These are phyloP conservation scores for Hydrophis major DNA, from an alignment of 2,797 vertebrate species.

Conservation along the genomic window DNA sequence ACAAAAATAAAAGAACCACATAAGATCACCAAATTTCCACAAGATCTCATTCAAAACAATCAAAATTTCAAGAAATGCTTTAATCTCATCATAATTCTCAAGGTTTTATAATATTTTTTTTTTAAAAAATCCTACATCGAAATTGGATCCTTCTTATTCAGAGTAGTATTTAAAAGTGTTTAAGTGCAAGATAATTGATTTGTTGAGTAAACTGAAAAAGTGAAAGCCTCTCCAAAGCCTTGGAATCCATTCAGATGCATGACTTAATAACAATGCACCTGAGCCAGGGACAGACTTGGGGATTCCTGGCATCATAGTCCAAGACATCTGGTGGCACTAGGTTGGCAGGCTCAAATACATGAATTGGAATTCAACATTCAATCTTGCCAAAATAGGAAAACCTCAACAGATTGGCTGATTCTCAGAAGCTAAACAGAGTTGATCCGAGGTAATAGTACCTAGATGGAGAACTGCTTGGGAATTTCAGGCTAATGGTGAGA, in stretches of 20 bases:
- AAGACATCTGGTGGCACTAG: neutral
- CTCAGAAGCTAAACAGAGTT: neutral
- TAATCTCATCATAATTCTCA: neutral
- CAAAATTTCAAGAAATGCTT: neutral
- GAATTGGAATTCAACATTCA: neutral
- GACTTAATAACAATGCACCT: neutral
- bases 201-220: neutral
- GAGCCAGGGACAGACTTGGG: neutral
- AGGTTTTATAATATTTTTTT: neutral
- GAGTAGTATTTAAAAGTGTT: neutral
- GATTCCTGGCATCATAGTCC: neutral
- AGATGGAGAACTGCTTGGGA: neutral
- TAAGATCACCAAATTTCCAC: neutral
- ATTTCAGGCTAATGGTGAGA: neutral
- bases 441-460: neutral
- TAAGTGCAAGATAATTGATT: neutral
- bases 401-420: neutral
- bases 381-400: neutral
- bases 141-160: neutral
- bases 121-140: neutral
- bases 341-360: neutral
- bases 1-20: neutral
- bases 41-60: neutral
- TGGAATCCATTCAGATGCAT: neutral
- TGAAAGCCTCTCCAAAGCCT: neutral